These are phyloP conservation scores for Anagyrus pseudococci DNA, from an alignment of 2,888 invertebrate species.

Conservation along the genomic window DNA sequence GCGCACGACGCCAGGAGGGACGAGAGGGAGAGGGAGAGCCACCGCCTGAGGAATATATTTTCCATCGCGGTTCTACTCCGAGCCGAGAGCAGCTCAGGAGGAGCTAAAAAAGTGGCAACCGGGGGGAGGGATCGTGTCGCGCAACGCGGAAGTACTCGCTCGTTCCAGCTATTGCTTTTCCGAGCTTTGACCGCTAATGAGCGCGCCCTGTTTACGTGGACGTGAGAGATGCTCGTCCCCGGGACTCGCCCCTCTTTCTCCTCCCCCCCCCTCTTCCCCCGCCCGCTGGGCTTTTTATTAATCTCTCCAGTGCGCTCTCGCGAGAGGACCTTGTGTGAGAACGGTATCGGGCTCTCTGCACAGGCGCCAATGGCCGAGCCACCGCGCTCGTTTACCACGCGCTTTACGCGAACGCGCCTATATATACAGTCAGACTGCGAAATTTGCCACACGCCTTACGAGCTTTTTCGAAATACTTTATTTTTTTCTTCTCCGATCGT, in stretches of 20 bases:
- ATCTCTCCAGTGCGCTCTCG: too few relatives aligned
- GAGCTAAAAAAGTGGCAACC: not conserved
- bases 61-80: not conserved
- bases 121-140: not conserved
- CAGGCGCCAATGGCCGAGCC: too few relatives aligned
- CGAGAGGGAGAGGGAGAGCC: not conserved
- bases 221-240: slow-evolving; percentile 4
- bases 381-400: too few relatives aligned
- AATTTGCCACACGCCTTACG: too few relatives aligned
- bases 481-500: too few relatives aligned
- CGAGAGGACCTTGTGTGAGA: not conserved
- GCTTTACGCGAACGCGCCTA: too few relatives aligned
- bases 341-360: too few relatives aligned
- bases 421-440: too few relatives aligned
- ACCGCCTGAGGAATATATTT: slow-evolving; percentile 27
- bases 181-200: slow-evolving; percentile 17
- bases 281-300: too few relatives aligned
- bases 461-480: too few relatives aligned
- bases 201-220: not conserved
- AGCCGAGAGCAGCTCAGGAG: not conserved
- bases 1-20: not conserved
- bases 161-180: not conserved
- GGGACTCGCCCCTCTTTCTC: too few relatives aligned
- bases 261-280: too few relatives aligned
- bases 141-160: not conserved